Base-by-base conservation (phyloP, 2,888 invertebrate genomes). In the Imbricaverruca yamaguchii region DNA sequence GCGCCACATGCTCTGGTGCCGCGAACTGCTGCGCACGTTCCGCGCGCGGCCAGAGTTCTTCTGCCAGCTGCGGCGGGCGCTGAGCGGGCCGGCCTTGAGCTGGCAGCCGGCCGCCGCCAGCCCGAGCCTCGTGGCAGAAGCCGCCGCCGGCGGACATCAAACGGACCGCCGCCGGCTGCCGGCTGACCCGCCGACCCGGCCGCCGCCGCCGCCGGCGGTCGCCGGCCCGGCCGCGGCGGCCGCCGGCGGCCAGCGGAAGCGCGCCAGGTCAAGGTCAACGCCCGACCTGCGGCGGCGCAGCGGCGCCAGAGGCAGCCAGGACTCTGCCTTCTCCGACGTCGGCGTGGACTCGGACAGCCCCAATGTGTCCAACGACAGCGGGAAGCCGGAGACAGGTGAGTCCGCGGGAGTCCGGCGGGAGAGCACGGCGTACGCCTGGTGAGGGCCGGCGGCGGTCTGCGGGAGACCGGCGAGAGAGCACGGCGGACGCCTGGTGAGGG, bases 31-130 rank as follows among this genome's bases (percentile, higher is more conserved):
- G 82, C 89, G 89, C 83, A 88, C 89, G 80, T 90, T 93, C 87
- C 90, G 91, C 85, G 92, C 92, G 85, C 91, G 91, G 56, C 92
- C 93, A 0, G 93, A 93, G 87, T 93, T 93, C 88, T 93, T 93
- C 88, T 93, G 93, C 88, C 90, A 91, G 84, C 91, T 92, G 87
- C 89, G 90, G 15, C 65, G 23, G 65, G 23, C 11, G 65, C 65
- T 8, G 39, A 39, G 39, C 39, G 39, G 39, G 39, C 39, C 39
- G 39, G 39, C 39, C 39, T 39, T 39, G 39, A 39, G 2, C 39
- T 39, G 39, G 39, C 39, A 39, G 39, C 39, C 39, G 39, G 39
- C 4, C 39, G 39, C 39, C 39, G 39, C 39, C 39, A 39, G 39
- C 39, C 39, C 39, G 39, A 39, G 2, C 39, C 2, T 39, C 39